Evolutionary conservation across 2,113 vertebrate species (phyloP).

Genomic region (Dasyurus viverrinus): DNA sequence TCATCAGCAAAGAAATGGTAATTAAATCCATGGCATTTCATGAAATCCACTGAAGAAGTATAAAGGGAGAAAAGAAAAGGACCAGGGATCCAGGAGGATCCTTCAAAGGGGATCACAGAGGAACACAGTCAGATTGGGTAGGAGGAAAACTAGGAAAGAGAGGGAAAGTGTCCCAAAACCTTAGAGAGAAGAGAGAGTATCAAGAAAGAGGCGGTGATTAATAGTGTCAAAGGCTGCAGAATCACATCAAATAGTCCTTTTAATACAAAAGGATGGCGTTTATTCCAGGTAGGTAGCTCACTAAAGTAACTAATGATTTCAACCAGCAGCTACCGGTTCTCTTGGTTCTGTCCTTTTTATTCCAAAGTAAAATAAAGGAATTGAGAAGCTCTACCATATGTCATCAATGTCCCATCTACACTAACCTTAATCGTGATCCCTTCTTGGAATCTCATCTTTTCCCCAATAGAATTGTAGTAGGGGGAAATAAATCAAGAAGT

Average conservation of each 20-base stretch:
- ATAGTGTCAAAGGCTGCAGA: neutral
- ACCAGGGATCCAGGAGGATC: neutral
- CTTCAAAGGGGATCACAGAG: neutral
- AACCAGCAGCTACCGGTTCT: neutral
- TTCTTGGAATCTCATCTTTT: neutral
- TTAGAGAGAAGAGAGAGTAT: neutral
- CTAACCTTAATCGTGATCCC: neutral
- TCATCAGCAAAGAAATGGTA: neutral
- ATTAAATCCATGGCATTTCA: neutral
- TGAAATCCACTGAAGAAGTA: neutral
- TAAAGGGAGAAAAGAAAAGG: neutral
- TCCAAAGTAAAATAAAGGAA: neutral
- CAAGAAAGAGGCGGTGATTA: neutral
- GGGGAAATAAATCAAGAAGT: neutral
- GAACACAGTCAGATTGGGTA: neutral
- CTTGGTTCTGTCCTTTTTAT: neutral
- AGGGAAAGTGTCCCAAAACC: too few relatives aligned
- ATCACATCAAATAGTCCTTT: neutral
- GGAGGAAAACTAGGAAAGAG: neutral
- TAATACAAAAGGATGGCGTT: neutral
- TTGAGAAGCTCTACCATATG: neutral
- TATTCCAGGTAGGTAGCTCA: neutral
- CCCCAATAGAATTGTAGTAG: neutral
- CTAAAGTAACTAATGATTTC: neutral
- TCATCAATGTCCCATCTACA: neutral